Evolutionary conservation across 1,140 invertebrate species (phyloP), one percentile per base, ranked within the genome.

Genomic region (Caligus rogercresseyi): DNA sequence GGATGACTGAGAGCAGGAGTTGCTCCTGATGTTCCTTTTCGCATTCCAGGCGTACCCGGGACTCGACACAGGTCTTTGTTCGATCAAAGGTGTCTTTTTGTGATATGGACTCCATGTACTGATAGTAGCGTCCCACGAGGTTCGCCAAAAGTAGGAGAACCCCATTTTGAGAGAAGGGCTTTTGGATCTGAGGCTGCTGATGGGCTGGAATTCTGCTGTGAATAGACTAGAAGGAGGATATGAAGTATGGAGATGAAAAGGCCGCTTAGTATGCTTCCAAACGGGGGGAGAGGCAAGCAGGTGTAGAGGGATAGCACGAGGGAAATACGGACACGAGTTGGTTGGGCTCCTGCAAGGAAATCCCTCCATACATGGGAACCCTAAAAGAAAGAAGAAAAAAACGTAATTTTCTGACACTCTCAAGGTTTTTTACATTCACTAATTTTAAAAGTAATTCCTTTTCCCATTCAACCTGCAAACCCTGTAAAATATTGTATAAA

Each of bases 21-120:
- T 90, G 86, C 73, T 94, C 89, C 72, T 93, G 74, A 58, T 91
- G 88, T 68, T 91, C 87, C 66, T 85, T 81, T 73, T 93, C 89
- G 71, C 88, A 90, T 74, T 93, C 89, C 25, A 91, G 75, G 73
- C 91, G 90, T 31, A 93, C 86, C 64, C 89, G 76, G 23, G 89
- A 90, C 69, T 94, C 89, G 24, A 60, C 57, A 60, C 23, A 26
- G 15, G 24, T 16, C 21, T 43, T 25, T 18, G 57, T 60, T 21
- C 20, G 23, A 2, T 60, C 57, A 25, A 60, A 60, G 16, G 57
- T 60, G 20, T 26, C 25, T 31, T 60, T 25, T 26, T n/a, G 57
- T 14, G 23, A 25, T 19, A 18, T 18, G 14, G 24, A 20, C 18
- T 16, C 25, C 57, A 60, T 60, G n/a, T 18, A 31, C 43, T 60